Evolutionary conservation across 1,140 invertebrate species (phyloP).

Genomic region (Leptinotarsa undecemlineata): DNA sequence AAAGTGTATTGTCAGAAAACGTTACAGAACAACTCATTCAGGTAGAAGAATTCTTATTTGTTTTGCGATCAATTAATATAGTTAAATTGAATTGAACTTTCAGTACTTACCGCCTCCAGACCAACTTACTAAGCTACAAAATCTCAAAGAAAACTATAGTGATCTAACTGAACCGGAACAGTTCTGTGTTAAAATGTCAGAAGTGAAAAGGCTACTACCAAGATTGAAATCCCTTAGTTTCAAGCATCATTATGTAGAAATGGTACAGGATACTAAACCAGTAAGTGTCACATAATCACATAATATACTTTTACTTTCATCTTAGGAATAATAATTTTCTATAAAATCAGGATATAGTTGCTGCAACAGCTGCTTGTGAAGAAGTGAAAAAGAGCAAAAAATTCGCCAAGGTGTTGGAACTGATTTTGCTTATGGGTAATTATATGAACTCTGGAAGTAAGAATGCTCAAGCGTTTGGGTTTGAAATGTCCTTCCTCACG

Average conservation of each 20-base stretch:
- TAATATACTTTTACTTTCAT: not conserved
- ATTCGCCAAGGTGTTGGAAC: conserved; percentile 86
- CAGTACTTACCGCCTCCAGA: conserved; percentile 89
- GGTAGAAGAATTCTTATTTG: conserved; percentile 44
- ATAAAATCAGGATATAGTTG: conserved; percentile 78
- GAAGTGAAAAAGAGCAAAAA: conserved; percentile 89
- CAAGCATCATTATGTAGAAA: conserved; percentile 80
- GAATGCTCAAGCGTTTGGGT: conserved; percentile 92
- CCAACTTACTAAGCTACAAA: conserved; percentile 80
- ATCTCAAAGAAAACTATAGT: conserved; percentile 76
- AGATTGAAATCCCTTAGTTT: conserved; percentile 90
- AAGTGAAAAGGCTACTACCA: conserved; percentile 86
- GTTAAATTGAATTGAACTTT: conserved; percentile 10
- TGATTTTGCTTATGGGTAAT: conserved; percentile 90
- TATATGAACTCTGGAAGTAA: conserved; percentile 94
- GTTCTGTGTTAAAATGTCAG: conserved; percentile 88
- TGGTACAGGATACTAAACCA: conserved; percentile 89
- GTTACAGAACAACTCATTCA: conserved; percentile 81
- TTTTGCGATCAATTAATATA: not conserved
- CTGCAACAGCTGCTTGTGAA: conserved; percentile 92
- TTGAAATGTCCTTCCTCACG: conserved; percentile 94
- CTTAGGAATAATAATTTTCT: not conserved
- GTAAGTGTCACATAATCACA: conserved; percentile 59
- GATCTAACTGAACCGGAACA: conserved; percentile 92
- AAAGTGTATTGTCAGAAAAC: conserved; percentile 77